Percentiles rank a stretch among this genome's conserved stretches.
Evolutionary conservation across 1,140 invertebrate species (phyloP).

Genomic region (Halesus radiatus): DNA sequence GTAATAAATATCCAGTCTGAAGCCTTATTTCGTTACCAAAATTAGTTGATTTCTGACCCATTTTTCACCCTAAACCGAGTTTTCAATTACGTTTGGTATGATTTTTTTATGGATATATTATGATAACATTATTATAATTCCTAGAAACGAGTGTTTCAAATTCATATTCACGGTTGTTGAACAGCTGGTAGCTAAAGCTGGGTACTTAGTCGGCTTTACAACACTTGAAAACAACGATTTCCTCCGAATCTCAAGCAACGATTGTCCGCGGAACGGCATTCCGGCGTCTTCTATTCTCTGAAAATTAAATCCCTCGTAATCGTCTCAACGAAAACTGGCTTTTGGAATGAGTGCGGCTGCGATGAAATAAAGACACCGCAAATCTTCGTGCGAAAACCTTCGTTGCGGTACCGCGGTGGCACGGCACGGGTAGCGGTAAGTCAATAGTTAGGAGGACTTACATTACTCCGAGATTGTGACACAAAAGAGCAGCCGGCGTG

Average conservation of each 20-base stretch:
- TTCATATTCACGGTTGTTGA: neutral
- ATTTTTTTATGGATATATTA: neutral
- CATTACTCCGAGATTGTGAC: constrained; percentile 1
- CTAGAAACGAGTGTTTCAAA: no score
- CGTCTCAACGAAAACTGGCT: constrained; percentile 31
- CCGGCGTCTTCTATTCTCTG: constrained; percentile 14
- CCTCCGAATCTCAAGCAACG: constrained; percentile 11
- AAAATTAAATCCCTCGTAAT: constrained; percentile 31
- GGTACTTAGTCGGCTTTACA: constrained; percentile 17
- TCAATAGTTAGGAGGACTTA: constrained; percentile 13
- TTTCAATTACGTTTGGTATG: neutral
- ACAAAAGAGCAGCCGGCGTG: neutral
- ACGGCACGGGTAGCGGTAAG: neutral
- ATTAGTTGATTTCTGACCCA: no score
- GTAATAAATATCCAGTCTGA: no score
- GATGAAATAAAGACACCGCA: constrained; percentile 28
- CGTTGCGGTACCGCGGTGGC: neutral
- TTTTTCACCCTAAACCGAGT: no score
- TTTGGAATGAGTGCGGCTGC: constrained; percentile 18
- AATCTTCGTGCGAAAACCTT: constrained; percentile 25
- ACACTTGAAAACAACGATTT: constrained; percentile 14
- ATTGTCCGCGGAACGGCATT: constrained; percentile 20
- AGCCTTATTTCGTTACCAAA: no score
- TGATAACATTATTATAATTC: no score
- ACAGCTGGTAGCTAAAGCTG: neutral